Conservation (phyloP, 35 echinoderm and acorn worm genomes). For the Amphiura filiformis region DNA sequence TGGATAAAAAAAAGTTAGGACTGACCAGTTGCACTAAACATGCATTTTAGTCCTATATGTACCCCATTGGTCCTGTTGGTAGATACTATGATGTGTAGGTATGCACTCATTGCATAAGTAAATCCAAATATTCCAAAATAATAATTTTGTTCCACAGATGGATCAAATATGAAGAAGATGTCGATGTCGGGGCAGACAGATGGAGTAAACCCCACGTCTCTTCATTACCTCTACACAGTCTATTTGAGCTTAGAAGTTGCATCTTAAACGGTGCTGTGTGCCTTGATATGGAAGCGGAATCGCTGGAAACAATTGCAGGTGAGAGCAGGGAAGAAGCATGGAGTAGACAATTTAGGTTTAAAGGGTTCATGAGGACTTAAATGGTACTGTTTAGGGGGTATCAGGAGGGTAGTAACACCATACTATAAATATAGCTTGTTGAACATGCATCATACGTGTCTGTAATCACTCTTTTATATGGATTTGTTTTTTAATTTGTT, state of each 20-base stretch:
- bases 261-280: conserved; percentile 79
- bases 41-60: no score
- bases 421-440: neutral
- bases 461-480: neutral
- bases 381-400: no score
- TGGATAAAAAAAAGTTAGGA: no score
- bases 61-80: no score
- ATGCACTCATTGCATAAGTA: no score
- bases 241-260: conserved; percentile 89
- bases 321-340: neutral
- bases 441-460: neutral
- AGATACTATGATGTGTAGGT: no score
- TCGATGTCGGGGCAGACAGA: conserved; percentile 74
- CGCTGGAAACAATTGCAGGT: conserved; percentile 15
- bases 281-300: conserved; percentile 79
- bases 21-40: no score
- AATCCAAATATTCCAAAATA: no score
- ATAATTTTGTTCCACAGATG: no score
- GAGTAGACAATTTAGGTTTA: neutral
- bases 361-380: no score
- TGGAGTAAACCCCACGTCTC: conserved; percentile 95
- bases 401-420: no score
- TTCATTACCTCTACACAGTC: conserved; percentile 82
- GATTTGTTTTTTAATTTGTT: neutral
- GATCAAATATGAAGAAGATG: conserved; percentile 89